Conservation (phyloP, 92 coral and sea anemone species). For the Epizoanthus ramosus region DNA sequence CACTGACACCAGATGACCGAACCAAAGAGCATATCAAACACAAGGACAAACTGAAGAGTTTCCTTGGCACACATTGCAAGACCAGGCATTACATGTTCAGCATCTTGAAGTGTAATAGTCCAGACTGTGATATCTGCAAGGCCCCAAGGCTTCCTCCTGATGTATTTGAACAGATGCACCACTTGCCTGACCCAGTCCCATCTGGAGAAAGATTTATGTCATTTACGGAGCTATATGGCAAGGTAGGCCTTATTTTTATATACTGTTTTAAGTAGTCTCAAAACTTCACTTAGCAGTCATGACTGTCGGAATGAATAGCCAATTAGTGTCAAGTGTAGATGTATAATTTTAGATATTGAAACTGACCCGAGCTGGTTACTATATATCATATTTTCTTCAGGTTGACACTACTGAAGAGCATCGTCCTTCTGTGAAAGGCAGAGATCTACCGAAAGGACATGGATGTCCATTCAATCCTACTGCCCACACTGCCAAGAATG, state of each 20-base stretch:
- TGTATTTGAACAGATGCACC: slow-evolving; percentile 30
- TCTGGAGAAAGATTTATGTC: slow-evolving; percentile 30
- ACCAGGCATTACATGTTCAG: slow-evolving; percentile 34
- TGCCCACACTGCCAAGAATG: slow-evolving; percentile 54
- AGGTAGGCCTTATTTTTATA: slow-evolving; percentile 7
- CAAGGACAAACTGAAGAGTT: slow-evolving; percentile 11
- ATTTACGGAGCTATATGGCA: slow-evolving; percentile 45
- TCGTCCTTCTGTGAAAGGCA: slow-evolving; percentile 26
- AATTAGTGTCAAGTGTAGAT: slow-evolving; percentile 1
- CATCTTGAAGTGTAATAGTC: slow-evolving; percentile 32
- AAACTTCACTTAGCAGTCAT: slow-evolving; percentile 15
- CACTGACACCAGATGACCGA: slow-evolving; percentile 18
- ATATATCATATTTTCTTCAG: slow-evolving; percentile 19
- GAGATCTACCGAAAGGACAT: slow-evolving; percentile 45
- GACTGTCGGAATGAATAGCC: slow-evolving; percentile 12
- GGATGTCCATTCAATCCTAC: slow-evolving; percentile 50
- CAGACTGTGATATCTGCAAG: slow-evolving; percentile 34
- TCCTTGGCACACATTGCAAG: slow-evolving; percentile 35
- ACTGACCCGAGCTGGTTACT: slow-evolving; percentile 8
- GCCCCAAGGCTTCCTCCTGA: slow-evolving; percentile 29
- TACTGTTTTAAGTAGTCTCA: slow-evolving; percentile 1
- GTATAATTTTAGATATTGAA: not conserved
- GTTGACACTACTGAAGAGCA: slow-evolving; percentile 52
- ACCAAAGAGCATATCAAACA: slow-evolving; percentile 32
- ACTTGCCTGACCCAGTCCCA: slow-evolving; percentile 56